Evolutionary conservation across 2,797 vertebrate genomes (phyloP), one percentile per base, ranked within the genome.

Genomic region (Chrosomus eos): DNA sequence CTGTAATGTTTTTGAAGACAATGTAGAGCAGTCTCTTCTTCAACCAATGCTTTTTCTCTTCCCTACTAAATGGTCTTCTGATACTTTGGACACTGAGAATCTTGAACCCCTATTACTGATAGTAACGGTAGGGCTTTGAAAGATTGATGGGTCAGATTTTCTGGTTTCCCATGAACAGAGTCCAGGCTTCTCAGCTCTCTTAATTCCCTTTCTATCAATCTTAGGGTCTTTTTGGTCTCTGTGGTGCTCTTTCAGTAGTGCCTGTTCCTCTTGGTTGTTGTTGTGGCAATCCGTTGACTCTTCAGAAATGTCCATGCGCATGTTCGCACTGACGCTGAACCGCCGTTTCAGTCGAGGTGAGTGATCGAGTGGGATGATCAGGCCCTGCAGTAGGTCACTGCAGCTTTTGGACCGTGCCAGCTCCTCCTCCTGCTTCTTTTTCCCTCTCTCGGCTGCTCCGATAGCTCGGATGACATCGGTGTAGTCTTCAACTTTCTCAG

Each of bases 401-500:
- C 93, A 91, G 90, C 94, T 93, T 88, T 93, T 91, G 1, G 95
- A 96, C 58, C 95, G 94, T 18, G 92, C 92, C 28, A 87, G 80
- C 67, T 85, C 91, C 0, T 92, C 90, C 7, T 84, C 76, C 2
- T 87, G 72, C 75, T 88, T 11, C 73, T 72, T 90, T 5, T 31
- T 87, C 89, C 91, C 94, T 7, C 28, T 90, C 13, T 85, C 90
- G 0, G 19, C 83, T 60, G 94, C 93, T 51, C 96, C 97, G 0
- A 99, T 99, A 90, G 95, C 94, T 84, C 96, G 97, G 92, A 99
- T 98, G 85, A 98, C 92, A 11, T 98, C 97, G 43, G 96, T 97
- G 92, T 99, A 99, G 74, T 97, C 97, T 43, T 98, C 96, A 4
- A 96, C 95, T 86, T 97, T 95, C 80, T 97, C 96, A 14, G 96